A percentile compares a stretch with the other conserved stretches of the same genome.
Conservation (phyloP, 2,888 invertebrate species). For the Nasonia oneida region DNA sequence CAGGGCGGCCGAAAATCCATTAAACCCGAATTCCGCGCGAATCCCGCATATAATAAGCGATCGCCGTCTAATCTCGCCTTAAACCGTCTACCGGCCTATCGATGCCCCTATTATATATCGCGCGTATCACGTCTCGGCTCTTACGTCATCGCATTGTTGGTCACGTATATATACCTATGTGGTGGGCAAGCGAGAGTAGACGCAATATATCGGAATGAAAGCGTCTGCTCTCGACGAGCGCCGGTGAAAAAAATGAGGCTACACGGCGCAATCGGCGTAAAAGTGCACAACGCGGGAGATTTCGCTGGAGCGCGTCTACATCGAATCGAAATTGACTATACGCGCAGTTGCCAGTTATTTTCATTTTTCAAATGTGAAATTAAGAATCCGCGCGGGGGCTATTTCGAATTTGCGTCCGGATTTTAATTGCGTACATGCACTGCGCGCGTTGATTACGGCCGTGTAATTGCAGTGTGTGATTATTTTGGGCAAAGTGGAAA, state of each 20-base stretch:
- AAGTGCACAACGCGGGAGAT: background rate
- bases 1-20: constrained; percentile 39
- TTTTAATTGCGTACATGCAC: background rate
- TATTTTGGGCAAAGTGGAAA: background rate
- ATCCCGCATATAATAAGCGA: constrained; percentile 45
- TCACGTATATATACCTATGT: background rate
- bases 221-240: constrained; percentile 14
- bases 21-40: constrained; percentile 41
- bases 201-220: constrained; percentile 50
- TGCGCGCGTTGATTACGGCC: no score
- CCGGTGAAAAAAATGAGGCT: background rate
- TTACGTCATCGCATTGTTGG: background rate
- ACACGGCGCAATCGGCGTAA: constrained; percentile 21
- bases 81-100: constrained; percentile 5
- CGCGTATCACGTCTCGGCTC: background rate
- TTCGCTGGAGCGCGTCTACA: background rate
- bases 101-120: constrained; percentile 2
- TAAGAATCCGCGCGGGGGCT: background rate
- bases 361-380: no score
- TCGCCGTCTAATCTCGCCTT: background rate
- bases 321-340: background rate
- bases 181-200: background rate
- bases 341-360: no score
- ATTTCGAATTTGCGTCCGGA: background rate
- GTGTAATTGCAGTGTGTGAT: background rate